Base-by-base conservation (phyloP, 2,797 vertebrate genomes). In the Sebastes hubbsi region DNA sequence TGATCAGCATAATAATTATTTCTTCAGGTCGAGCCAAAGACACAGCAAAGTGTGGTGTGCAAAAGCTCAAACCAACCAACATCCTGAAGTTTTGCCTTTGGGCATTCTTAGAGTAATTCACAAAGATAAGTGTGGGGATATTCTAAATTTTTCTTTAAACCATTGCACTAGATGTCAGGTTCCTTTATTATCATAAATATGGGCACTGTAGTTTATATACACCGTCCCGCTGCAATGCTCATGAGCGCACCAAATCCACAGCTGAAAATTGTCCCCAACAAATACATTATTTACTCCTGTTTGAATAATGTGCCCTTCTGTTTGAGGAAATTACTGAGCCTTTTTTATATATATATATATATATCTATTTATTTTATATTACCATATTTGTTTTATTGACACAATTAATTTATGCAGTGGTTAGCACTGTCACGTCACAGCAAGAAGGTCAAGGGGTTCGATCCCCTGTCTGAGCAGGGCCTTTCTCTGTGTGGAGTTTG, bases 1-100 rank as follows among this genome's bases (percentile, higher is more conserved):
- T 22, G 16, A 81, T 58, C 58, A 75, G 77, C 54, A 42, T 58
- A 77, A 55, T 16, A 79, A 55, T 16, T 25, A 4, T 72, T 38
- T 54, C 6, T 34, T 73, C 12, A 67, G 20, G 65, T 82, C 2
- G 2, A 69, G 14, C 4, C 55, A 65, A 76, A 84, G 61, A 66
- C 54, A 38, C 14, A 18, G 38, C 1, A 38, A 52, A 72, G 12
- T 81, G 22, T 78, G 55, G 10, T 54, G 11, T 54, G 11, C 2
- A 52, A 55, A 64, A 29, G 54, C 61, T 61, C n/a, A 6, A 54
- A 67, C 70, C 42, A 46, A 63, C 13, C 14, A 27, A 25, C 29
- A 27, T 25, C 16, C 16, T 24, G 42, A 72, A 46, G 13, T 65
- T 84, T 70, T 38, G 1, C 46, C 11, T 27, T n/a, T 60, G 29